Evolutionary conservation across 2,797 vertebrate genomes (phyloP).

Genomic region (Bucorvus abyssinicus): DNA sequence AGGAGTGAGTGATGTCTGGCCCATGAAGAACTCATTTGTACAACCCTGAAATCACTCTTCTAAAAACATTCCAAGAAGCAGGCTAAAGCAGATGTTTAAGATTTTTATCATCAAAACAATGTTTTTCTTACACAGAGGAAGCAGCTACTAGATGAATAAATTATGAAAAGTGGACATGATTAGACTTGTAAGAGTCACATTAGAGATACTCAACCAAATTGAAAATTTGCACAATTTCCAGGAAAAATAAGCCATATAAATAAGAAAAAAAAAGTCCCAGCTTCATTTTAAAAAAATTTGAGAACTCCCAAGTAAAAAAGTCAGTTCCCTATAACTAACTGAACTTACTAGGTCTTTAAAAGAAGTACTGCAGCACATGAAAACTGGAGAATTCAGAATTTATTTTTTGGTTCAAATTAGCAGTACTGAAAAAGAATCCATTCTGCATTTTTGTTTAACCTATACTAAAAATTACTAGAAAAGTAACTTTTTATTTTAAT

Average conservation of each 20-base stretch:
- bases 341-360: not conserved
- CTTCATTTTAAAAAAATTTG: not conserved
- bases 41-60: not conserved
- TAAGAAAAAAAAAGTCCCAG: not conserved
- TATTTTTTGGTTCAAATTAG: not conserved
- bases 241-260: not conserved
- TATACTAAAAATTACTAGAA: not conserved
- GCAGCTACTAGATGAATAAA: not conserved
- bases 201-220: not conserved
- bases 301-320: not conserved
- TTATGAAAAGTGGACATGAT: not conserved
- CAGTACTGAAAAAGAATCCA: not conserved
- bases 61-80: not conserved
- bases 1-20: not conserved
- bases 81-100: not conserved
- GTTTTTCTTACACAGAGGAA: not conserved
- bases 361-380: not conserved
- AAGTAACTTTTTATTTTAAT: not conserved
- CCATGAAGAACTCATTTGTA: not conserved
- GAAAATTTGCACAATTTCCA: not conserved
- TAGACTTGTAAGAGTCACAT: not conserved
- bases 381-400: not conserved
- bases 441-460: not conserved
- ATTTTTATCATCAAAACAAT: constrained; percentile 28
- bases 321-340: not conserved